phyloP scores from a whole-genome alignment of 2,888 invertebrate genomes.

The Sclerodermus sp. region DNA sequence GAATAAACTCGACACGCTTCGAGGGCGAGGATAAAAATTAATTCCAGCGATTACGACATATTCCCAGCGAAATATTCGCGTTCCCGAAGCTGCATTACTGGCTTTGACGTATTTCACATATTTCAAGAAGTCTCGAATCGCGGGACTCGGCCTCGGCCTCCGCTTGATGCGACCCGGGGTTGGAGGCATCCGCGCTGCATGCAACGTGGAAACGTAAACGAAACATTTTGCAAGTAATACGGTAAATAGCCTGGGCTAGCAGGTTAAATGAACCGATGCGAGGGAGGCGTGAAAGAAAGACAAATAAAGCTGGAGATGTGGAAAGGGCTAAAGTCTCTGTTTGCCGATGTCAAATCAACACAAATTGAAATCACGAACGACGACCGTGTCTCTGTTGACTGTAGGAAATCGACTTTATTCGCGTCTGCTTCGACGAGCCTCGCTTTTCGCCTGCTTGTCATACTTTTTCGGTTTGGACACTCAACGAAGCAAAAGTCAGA shows the following conservation, averaged over 20 bases:
- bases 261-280: conserved; percentile 51
- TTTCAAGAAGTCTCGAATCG: too few relatives aligned
- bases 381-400: conserved; percentile 35
- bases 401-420: conserved; percentile 36
- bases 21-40: too few relatives aligned
- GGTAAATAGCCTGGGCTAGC: conserved; percentile 35
- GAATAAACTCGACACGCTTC: too few relatives aligned
- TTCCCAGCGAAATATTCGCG: too few relatives aligned
- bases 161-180: too few relatives aligned
- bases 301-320: conserved; percentile 38
- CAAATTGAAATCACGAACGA: conserved; percentile 51
- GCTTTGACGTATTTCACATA: too few relatives aligned
- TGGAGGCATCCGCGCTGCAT: too few relatives aligned
- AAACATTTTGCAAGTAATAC: conserved; percentile 48
- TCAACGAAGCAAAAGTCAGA: neutral
- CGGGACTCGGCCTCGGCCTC: too few relatives aligned
- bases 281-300: conserved; percentile 34
- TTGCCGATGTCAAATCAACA: conserved; percentile 54
- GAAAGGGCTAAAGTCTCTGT: conserved; percentile 40
- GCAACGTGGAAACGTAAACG: conserved; percentile 32
- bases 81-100: too few relatives aligned
- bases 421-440: conserved; percentile 11
- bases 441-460: neutral
- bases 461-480: neutral
- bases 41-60: too few relatives aligned